Conservation (phyloP, 2,888 invertebrate species). For the Dasysyrphus albostriatus region DNA sequence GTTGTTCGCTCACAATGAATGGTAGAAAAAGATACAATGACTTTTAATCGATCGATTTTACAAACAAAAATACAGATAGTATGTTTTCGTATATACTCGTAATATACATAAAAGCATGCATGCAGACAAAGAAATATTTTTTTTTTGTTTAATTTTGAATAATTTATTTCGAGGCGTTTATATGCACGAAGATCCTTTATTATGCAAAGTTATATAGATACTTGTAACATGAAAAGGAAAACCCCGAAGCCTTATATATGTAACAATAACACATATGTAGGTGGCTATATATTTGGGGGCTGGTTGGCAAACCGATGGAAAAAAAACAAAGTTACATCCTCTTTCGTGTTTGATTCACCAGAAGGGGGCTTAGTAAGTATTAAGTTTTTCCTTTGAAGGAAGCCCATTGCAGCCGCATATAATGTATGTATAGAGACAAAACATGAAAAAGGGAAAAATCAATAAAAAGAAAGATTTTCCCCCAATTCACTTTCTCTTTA, state of each 20-base stretch:
- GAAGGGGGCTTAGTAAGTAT: constrained; percentile 61
- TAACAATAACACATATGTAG: constrained; percentile 1
- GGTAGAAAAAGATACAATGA: constrained; percentile 41
- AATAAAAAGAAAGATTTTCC: constrained; percentile 9
- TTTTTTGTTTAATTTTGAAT: constrained; percentile 41
- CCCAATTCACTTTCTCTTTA: constrained; percentile 30
- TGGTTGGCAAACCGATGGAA: constrained; percentile 24
- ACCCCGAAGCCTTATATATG: constrained; percentile 33
- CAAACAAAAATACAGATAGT: constrained; percentile 3
- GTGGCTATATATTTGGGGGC: constrained; percentile 18
- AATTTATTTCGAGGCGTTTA: constrained; percentile 56
- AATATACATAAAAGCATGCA: background rate
- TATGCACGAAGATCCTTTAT: constrained; percentile 66
- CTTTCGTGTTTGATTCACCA: constrained; percentile 67
- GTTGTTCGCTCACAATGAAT: constrained; percentile 17
- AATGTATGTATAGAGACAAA: background rate
- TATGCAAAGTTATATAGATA: constrained; percentile 58
- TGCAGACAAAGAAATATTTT: background rate
- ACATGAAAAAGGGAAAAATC: constrained; percentile 28
- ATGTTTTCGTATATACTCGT: background rate
- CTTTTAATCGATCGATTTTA: constrained; percentile 64
- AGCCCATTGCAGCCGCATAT: constrained; percentile 35
- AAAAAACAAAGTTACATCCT: constrained; percentile 59
- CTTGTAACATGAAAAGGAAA: constrained; percentile 37
- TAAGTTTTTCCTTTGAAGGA: constrained; percentile 61